Evolutionary conservation across 2,888 invertebrate species (phyloP).

Genomic region (Pyralis farinalis): DNA sequence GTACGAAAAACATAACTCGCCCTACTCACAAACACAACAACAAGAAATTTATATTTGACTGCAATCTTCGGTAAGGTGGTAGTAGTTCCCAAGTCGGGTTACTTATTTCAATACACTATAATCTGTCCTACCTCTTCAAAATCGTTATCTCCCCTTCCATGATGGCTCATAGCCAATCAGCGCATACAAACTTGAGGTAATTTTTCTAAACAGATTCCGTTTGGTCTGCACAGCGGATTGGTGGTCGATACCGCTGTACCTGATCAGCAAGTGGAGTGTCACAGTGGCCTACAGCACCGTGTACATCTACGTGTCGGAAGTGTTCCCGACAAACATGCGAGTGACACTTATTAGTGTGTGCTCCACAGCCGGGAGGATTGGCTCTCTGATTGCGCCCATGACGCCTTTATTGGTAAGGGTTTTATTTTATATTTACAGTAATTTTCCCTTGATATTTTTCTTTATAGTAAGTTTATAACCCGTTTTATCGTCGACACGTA

Average conservation of each 20-base stretch:
- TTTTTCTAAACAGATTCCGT: constrained; percentile 29
- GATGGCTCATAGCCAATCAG: constrained; percentile 2
- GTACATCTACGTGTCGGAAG: constrained; percentile 85
- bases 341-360: constrained; percentile 85
- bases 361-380: constrained; percentile 84
- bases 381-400: constrained; percentile 84
- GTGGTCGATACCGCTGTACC: constrained; percentile 80
- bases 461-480: too few species aligned
- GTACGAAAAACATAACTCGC: too few species aligned
- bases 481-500: too few species aligned
- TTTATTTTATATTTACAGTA: not conserved
- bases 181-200: constrained; percentile 17
- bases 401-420: constrained; percentile 83
- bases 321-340: constrained; percentile 85
- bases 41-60: too few species aligned
- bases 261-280: constrained; percentile 84
- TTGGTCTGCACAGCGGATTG: constrained; percentile 58
- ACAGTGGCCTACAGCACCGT: constrained; percentile 84
- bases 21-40: too few species aligned
- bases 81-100: too few species aligned
- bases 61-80: too few species aligned
- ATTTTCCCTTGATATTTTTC: too few species aligned
- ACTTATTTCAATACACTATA: too few species aligned
- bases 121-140: not conserved
- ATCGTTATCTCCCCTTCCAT: too few species aligned